Evolutionary conservation across 2,888 invertebrate genomes (phyloP), one percentile per base, ranked within the genome.

Genomic region (Myopa testacea): DNA sequence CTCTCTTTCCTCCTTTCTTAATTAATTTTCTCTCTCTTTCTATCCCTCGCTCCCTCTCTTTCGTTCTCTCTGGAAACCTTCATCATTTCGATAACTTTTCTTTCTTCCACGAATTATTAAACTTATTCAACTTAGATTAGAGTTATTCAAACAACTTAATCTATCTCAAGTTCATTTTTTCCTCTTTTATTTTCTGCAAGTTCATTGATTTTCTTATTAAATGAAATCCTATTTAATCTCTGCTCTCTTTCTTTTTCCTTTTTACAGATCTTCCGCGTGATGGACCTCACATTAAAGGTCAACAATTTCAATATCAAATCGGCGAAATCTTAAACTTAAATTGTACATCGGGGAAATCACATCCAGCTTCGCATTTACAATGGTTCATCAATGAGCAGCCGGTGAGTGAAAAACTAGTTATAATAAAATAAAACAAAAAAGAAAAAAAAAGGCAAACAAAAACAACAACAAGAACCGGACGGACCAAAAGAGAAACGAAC

Each of bases 301-400:
- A 93, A 82, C 93, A 93, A 86, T 91, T 92, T 87, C 93, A 93
- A 85, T 94, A 94, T 86, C 93, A 94, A 89, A 92, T 93, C 87
- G 94, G 94, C 60, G 94, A 94, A 86, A 92, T 92, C 80, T 90
- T 95, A 84, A 93, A 93, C 87, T 90, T 95, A 81, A 95, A 95
- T 88, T 95, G 95, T 89, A 94, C 94, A 60, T 94, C 94, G 63
- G 94, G 94, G 65, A 92, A 93, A 86, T 94, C 94, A 79, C 93
- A 93, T 88, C 95, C 95, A 50, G 93, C 94, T 34, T 94, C 94
- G 37, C 91, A 92, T 81, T 91, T 95, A 40, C 93, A 93, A 86
- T 95, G 94, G 94, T 94, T 93, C 89, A 94, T 95, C 86, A 94
- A 95, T 86, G 94, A 94, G 83, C 92, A 94, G 88, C 92, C 93